A percentile compares a stretch with the other conserved stretches of the same genome.
phyloP scores from a whole-genome alignment of 1,140 invertebrate genomes.

The Aphelinus atriplicis region DNA sequence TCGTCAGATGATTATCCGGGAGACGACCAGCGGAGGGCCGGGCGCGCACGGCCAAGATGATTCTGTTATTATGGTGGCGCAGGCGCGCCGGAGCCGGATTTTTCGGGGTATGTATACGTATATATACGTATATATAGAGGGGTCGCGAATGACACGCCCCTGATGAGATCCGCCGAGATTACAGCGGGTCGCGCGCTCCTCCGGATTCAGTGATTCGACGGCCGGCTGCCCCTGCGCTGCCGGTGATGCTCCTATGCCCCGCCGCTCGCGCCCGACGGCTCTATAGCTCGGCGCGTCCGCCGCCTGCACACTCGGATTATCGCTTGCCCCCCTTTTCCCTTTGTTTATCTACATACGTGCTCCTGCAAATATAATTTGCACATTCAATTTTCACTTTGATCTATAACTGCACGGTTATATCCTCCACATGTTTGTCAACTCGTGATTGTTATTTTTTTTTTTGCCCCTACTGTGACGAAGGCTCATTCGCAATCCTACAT shows the following conservation, averaged over 20 bases:
- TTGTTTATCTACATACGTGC: no score
- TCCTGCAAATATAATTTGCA: no score
- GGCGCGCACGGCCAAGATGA: slow-evolving; percentile 46
- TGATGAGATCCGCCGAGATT: slow-evolving; percentile 56
- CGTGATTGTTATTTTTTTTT: no score
- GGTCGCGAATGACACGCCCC: slow-evolving; percentile 56
- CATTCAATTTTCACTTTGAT: no score
- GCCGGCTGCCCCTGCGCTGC: slow-evolving; percentile 9
- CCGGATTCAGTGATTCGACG: slow-evolving; percentile 41
- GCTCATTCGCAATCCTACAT: no score
- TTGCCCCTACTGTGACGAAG: no score
- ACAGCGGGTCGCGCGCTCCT: slow-evolving; percentile 32
- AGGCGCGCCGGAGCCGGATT: slow-evolving; percentile 43
- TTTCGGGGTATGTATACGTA: slow-evolving; percentile 20
- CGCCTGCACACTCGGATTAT: background rate
- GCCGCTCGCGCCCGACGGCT: background rate
- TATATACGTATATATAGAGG: background rate
- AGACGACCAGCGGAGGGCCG: slow-evolving; percentile 22
- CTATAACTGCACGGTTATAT: no score
- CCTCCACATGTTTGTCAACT: no score
- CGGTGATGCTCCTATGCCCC: background rate
- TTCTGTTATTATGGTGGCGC: slow-evolving; percentile 54
- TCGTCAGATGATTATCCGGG: slow-evolving; percentile 60
- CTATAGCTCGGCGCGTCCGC: background rate
- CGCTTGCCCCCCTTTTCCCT: no score